Evolutionary conservation across 2,888 invertebrate species (phyloP).

Genomic region (Marronus borbonicus): DNA sequence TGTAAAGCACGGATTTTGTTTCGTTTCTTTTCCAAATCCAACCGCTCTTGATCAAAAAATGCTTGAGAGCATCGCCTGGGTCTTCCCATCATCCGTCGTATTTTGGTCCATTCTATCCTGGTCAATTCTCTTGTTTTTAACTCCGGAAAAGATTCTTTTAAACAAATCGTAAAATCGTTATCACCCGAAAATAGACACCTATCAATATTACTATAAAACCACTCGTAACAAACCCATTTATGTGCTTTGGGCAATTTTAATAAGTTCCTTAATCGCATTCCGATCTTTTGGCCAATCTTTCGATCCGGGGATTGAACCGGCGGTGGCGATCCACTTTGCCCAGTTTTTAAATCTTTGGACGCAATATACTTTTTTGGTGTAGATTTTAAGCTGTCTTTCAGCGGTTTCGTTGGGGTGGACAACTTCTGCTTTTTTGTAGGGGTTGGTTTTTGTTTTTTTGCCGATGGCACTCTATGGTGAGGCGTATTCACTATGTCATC

Average conservation of each 20-base stretch:
- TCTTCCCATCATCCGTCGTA: slow-evolving; percentile 96
- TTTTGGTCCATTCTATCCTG: slow-evolving; percentile 95
- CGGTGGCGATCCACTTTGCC: slow-evolving; percentile 66
- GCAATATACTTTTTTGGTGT: slow-evolving; percentile 60
- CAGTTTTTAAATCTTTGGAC: slow-evolving; percentile 47
- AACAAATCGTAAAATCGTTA: slow-evolving; percentile 95
- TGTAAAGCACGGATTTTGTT: slow-evolving; percentile 94
- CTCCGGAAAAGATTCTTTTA: slow-evolving; percentile 95
- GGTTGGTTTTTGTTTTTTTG: slow-evolving; percentile 77
- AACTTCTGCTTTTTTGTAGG: slow-evolving; percentile 69
- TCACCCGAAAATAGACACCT: slow-evolving; percentile 94
- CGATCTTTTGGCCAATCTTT: slow-evolving; percentile 91
- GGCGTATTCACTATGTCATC: slow-evolving; percentile 89
- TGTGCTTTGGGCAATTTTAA: slow-evolving; percentile 98
- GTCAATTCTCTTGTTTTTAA: slow-evolving; percentile 88
- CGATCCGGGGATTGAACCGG: slow-evolving; percentile 80
- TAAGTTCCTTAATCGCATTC: slow-evolving; percentile 90
- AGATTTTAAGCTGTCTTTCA: slow-evolving; percentile 62
- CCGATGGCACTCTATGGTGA: slow-evolving; percentile 81
- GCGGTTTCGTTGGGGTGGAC: slow-evolving; percentile 55
- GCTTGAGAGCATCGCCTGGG: slow-evolving; percentile 95
- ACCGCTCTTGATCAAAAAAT: slow-evolving; percentile 96
- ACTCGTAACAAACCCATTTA: slow-evolving; percentile 99
- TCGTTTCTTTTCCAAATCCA: slow-evolving; percentile 90
- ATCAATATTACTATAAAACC: slow-evolving; percentile 99